These are phyloP conservation scores for Eira barbara DNA, from an alignment of 2,113 vertebrate genomes.

Conservation along the genomic window DNA sequence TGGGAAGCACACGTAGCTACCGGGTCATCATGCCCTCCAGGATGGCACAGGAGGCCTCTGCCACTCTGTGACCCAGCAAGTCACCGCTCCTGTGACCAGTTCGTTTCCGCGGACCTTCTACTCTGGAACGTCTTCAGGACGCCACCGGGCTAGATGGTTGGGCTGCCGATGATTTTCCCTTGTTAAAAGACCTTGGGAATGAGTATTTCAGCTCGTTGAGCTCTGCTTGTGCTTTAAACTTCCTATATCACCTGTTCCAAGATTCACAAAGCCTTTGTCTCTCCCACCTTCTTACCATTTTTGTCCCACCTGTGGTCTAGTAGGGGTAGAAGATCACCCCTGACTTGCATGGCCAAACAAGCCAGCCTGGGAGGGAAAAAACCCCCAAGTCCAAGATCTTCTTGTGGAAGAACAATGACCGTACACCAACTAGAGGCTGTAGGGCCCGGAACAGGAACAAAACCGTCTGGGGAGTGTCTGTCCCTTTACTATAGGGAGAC, in stretches of 20 bases:
- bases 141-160: fast-evolving
- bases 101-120: neutral
- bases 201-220: neutral
- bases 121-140: neutral
- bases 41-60: neutral
- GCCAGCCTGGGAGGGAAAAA: neutral
- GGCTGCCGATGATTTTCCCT: fast-evolving
- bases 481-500: neutral
- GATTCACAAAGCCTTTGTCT: neutral
- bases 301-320: neutral
- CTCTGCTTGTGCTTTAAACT: neutral
- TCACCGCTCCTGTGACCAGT: neutral
- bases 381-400: neutral
- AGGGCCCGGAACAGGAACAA: neutral
- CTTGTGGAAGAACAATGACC: neutral
- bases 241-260: neutral
- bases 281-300: neutral
- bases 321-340: neutral
- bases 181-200: neutral
- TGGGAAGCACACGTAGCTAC: neutral
- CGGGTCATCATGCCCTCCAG: too few relatives aligned
- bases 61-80: neutral
- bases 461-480: neutral
- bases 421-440: neutral
- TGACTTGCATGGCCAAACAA: neutral